These are phyloP conservation scores for Xiphydria camelus DNA, from an alignment of 2,888 invertebrate genomes.

Conservation along the genomic window DNA sequence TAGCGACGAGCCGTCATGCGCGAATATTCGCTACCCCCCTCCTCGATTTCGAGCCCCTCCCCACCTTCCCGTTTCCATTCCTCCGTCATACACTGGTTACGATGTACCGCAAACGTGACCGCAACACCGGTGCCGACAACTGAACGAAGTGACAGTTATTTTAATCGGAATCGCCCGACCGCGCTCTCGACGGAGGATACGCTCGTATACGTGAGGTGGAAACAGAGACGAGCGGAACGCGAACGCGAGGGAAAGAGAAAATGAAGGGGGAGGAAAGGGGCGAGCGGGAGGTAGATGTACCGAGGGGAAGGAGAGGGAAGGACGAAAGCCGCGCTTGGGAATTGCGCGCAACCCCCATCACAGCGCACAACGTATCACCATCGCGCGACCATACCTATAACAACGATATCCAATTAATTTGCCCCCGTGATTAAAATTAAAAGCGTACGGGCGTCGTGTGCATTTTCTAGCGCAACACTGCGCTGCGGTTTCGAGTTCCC, in stretches of 20 bases:
- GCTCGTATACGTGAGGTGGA: no score
- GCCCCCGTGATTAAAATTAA: slow-evolving; percentile 42
- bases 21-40: no score
- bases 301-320: slow-evolving; percentile 8
- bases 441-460: slow-evolving; percentile 17
- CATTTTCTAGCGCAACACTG: background rate
- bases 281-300: slow-evolving; percentile 14
- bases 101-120: slow-evolving; percentile 6
- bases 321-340: slow-evolving; percentile 14
- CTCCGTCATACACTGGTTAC: no score
- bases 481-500: slow-evolving; percentile 1
- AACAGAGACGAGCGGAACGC: no score
- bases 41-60: no score
- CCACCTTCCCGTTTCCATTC: no score
- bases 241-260: slow-evolving; percentile 9
- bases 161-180: slow-evolving; percentile 11
- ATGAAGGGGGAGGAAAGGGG: background rate
- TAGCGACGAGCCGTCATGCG: no score
- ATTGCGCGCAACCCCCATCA: slow-evolving; percentile 18
- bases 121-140: slow-evolving; percentile 2
- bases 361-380: slow-evolving; percentile 37
- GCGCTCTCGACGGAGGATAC: background rate
- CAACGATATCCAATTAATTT: slow-evolving; percentile 45
- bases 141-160: slow-evolving; percentile 13
- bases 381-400: slow-evolving; percentile 33